Evolutionary conservation across 2,113 vertebrate species (phyloP).

Genomic region (Gadus macrocephalus): DNA sequence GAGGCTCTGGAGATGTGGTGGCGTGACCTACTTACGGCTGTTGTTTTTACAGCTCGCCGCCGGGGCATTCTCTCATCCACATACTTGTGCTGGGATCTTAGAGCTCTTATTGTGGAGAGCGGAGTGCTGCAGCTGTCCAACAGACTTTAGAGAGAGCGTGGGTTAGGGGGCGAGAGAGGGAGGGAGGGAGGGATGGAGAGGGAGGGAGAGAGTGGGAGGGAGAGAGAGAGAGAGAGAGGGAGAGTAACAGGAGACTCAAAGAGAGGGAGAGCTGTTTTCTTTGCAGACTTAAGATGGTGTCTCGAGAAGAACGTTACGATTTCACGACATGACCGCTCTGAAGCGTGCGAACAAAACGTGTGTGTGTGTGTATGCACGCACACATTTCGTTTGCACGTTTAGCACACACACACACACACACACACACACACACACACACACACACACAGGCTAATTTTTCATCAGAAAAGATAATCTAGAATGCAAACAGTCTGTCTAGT

Average conservation of each 20-base stretch:
- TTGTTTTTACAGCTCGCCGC: constrained; percentile 22
- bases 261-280: constrained; percentile 50
- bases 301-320: constrained; percentile 29
- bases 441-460: constrained; percentile 45
- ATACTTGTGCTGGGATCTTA: constrained; percentile 55
- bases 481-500: constrained; percentile 54
- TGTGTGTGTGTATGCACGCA: background rate
- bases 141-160: constrained; percentile 48
- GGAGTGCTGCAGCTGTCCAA: constrained; percentile 59
- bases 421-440: constrained; percentile 5
- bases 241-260: too few species aligned
- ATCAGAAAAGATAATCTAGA: constrained; percentile 63
- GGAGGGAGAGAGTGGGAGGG: constrained; percentile 4
- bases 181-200: constrained; percentile 26
- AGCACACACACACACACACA: constrained; percentile 1
- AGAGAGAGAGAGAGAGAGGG: constrained; percentile 17
- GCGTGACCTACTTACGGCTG: background rate
- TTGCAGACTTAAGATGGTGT: constrained; percentile 54
- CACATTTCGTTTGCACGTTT: background rate
- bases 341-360: constrained; percentile 15
- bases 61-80: constrained; percentile 49
- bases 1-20: background rate
- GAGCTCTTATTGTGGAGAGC: constrained; percentile 39
- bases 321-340: constrained; percentile 24
- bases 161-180: background rate